Conservation (phyloP, 2,797 vertebrate genomes). For the Carcharodon carcharias region DNA sequence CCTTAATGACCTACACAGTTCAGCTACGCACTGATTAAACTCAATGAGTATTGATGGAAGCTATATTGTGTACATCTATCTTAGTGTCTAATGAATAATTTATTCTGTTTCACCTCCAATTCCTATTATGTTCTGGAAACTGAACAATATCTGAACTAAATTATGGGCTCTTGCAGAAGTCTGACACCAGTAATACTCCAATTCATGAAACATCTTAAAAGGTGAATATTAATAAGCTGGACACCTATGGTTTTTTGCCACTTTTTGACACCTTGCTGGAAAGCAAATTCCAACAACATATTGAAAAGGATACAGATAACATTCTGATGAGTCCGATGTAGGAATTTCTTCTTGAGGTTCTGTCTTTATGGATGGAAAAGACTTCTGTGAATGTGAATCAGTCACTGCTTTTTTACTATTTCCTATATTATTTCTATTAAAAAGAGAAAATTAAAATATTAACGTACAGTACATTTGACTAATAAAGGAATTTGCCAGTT, state of each 20-base stretch:
- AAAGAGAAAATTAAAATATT: conserved; percentile 8
- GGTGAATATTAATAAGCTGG: not conserved
- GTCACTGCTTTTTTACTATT: not conserved
- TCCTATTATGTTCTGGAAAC: not conserved
- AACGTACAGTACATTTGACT: not conserved
- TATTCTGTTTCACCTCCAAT: not conserved
- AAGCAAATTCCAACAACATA: not conserved
- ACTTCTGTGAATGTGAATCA: not conserved
- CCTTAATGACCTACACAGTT: not conserved
- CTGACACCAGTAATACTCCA: not conserved
- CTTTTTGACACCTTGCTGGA: not conserved
- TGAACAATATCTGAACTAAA: not conserved
- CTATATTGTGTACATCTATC: not conserved
- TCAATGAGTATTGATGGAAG: not conserved
- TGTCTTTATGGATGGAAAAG: conserved; percentile 5
- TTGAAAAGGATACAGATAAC: conserved; percentile 31
- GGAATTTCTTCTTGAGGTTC: conserved; percentile 21
- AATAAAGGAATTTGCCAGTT: not conserved
- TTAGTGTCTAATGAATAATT: not conserved
- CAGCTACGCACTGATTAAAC: not conserved
- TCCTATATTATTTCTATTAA: conserved; percentile 21
- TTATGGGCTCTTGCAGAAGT: not conserved
- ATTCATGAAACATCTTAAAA: not conserved
- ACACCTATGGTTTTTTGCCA: not conserved
- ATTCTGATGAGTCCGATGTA: not conserved